Conservation (phyloP, 1,140 invertebrate species). For the Zaprionus kolodkinae region DNA sequence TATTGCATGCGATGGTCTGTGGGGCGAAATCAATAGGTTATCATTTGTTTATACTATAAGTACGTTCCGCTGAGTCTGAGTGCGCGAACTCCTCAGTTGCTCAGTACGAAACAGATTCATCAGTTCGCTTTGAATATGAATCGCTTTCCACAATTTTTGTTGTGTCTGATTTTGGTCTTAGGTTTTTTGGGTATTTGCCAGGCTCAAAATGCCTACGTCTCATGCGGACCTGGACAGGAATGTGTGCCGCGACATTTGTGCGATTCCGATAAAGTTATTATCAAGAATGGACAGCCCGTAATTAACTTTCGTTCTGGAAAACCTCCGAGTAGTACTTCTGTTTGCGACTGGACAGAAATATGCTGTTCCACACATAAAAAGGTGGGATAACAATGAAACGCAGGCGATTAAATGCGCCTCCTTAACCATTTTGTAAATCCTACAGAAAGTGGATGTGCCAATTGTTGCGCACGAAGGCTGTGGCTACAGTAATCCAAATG, state of each 20-base stretch:
- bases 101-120: not conserved
- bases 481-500: conserved; percentile 72
- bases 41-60: not conserved
- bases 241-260: conserved; percentile 17
- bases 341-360: not conserved
- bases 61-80: not conserved
- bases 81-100: not conserved
- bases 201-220: not conserved
- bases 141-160: not conserved
- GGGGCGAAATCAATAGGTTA: not conserved
- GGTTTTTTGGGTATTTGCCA: not conserved
- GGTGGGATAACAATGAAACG: not conserved
- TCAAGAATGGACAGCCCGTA: conserved; percentile 3
- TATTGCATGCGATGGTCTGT: no score
- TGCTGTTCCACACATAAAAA: conserved; percentile 3
- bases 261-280: not conserved
- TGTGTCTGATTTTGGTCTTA: not conserved
- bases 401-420: not conserved
- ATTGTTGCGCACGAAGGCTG: conserved; percentile 75
- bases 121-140: not conserved
- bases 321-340: not conserved
- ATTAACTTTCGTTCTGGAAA: not conserved
- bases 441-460: not conserved
- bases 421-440: not conserved
- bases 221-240: conserved; percentile 5